Evolutionary conservation across 1,140 invertebrate species (phyloP).

Genomic region (Drosophila triauraria): DNA sequence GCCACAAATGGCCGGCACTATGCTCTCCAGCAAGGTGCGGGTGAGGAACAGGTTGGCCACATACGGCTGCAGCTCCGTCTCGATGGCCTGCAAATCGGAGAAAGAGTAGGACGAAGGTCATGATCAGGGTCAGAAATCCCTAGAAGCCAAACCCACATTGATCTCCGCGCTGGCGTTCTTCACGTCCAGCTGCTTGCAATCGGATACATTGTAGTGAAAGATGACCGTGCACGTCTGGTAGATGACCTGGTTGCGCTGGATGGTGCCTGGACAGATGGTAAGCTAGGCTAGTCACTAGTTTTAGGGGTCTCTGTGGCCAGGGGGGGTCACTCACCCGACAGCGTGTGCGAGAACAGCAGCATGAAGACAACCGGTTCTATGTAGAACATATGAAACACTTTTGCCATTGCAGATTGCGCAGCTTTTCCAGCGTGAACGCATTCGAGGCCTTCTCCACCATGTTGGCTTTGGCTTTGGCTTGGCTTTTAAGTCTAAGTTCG

Average conservation of each 20-base stretch:
- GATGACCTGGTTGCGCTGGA: slow-evolving; percentile 86
- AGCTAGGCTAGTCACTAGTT: slow-evolving; percentile 15
- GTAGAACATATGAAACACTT: slow-evolving; percentile 80
- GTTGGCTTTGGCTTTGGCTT: slow-evolving; percentile 14
- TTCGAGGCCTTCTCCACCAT: slow-evolving; percentile 73
- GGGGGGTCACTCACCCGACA: slow-evolving; percentile 70
- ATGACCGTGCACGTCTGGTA: slow-evolving; percentile 86
- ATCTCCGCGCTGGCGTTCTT: slow-evolving; percentile 86
- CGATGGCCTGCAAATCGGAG: slow-evolving; percentile 82
- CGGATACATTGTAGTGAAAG: slow-evolving; percentile 85
- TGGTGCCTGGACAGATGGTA: slow-evolving; percentile 79
- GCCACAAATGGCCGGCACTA: slow-evolving; percentile 88
- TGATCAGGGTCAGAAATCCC: not conserved
- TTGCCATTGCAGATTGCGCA: slow-evolving; percentile 67
- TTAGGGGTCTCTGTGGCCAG: not conserved
- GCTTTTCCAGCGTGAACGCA: slow-evolving; percentile 49
- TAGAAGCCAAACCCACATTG: slow-evolving; percentile 51
- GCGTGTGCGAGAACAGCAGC: slow-evolving; percentile 75
- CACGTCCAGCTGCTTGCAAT: slow-evolving; percentile 86
- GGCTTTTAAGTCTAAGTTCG: not conserved
- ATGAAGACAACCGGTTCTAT: slow-evolving; percentile 81
- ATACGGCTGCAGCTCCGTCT: slow-evolving; percentile 88
- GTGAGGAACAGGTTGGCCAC: slow-evolving; percentile 87
- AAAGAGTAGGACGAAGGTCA: not conserved
- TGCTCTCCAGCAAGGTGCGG: slow-evolving; percentile 87